Conservation (phyloP, 2,113 vertebrate species). For the Taxidea taxus region DNA sequence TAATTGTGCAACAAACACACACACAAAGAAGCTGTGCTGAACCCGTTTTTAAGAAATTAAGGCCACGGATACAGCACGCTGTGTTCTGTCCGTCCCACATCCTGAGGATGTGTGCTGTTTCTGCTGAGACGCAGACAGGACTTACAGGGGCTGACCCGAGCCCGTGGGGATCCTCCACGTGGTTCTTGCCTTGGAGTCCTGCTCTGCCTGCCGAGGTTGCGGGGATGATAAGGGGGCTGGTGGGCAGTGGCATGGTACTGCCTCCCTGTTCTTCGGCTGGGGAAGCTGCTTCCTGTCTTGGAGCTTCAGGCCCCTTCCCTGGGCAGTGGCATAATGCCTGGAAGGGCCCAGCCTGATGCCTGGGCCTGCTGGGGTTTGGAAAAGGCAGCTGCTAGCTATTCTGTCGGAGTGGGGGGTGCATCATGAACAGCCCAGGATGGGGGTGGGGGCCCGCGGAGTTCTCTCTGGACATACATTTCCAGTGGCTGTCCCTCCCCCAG, state of each 20-base stretch:
- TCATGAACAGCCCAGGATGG: fast-evolving
- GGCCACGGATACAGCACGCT: fast-evolving
- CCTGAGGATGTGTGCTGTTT: neutral
- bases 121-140: neutral
- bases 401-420: neutral
- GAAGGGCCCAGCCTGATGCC: neutral
- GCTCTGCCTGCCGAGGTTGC: fast-evolving
- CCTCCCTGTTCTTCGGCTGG: neutral
- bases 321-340: fast-evolving
- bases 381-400: neutral
- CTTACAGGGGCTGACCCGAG: neutral
- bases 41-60: neutral
- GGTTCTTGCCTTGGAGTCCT: fast-evolving
- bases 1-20: fast-evolving
- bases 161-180: fast-evolving
- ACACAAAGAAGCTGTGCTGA: fast-evolving
- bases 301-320: neutral
- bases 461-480: neutral
- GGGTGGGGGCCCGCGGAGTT: fast-evolving
- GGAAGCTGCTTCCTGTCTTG: neutral
- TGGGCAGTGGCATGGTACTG: fast-evolving
- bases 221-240: fast-evolving
- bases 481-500: fast-evolving
- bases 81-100: fast-evolving
- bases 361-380: fast-evolving